Evolutionary conservation across 2,888 invertebrate species (phyloP), one percentile per base, ranked within the genome.

Genomic region (Phengaris alcon): DNA sequence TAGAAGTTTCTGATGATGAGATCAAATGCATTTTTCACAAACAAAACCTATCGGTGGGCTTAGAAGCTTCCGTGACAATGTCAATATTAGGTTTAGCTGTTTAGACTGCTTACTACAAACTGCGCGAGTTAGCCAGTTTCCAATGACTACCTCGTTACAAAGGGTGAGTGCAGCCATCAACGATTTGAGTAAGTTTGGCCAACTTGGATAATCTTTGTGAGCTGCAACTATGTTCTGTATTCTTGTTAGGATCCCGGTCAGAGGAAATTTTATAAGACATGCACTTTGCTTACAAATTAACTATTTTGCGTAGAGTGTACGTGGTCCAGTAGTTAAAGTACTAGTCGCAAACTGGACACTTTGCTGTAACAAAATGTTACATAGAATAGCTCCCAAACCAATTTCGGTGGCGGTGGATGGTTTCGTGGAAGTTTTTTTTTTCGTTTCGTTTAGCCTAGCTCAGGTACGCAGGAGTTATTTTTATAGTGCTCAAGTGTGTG

Each of bases 111-210:
- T 46, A 8, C 6, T 46, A 69, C 15, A 15, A 15, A 46, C 69
- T 69, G 75, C 35, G 35, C 35, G 77, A 85, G 82, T 88, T 87
- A 82, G 87, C 85, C 87, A 86, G 87, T 86, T 87, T 87, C 86
- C 86, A 86, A 88, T 88, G 87, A 87, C 85, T 84, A 83, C 81
- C 81, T 82, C 82, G 83, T 82, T 79, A 79, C 48, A 74, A 74
- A 72, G 75, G 76, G 76, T 82, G 81, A 85, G 81, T 83, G 82
- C 83, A 81, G 68, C 78, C 80, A 80, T 83, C 83, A 86, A 84
- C 81, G 83, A 86, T 13, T 64, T 64, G 51, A 12, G 15, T 8
- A n/a, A 10, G 48, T 85, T 86, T 82, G 79, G 80, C 76, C 82
- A 78, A 84, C 78, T 85, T 83, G 82, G 79, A 81, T 82, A 84